Percentiles rank a stretch among this genome's conserved stretches.
Evolutionary conservation across 2,797 vertebrate genomes (phyloP).

Genomic region (Mormyrus hasselquistii): DNA sequence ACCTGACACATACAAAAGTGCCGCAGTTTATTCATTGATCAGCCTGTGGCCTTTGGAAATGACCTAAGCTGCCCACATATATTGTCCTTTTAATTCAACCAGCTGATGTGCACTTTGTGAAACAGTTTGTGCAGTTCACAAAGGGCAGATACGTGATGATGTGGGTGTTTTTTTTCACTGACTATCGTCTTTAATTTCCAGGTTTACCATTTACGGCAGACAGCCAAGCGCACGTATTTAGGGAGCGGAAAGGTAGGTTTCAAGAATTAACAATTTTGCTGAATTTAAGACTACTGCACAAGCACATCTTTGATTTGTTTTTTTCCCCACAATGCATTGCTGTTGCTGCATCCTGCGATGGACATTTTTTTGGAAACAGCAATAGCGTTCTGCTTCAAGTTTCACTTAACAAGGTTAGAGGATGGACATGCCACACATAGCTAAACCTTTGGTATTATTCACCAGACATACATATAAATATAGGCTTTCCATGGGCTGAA

Average conservation of each 20-base stretch:
- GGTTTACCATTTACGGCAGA: background rate
- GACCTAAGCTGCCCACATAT: background rate
- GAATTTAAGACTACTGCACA: background rate
- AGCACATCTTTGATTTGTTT: background rate
- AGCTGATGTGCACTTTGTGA: background rate
- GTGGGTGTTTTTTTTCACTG: background rate
- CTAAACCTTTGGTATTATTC: background rate
- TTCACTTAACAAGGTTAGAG: background rate
- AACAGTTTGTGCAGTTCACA: background rate
- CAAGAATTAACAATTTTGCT: conserved; percentile 1
- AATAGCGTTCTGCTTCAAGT: background rate
- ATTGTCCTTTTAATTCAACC: background rate
- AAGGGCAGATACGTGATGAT: background rate
- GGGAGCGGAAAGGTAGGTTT: conserved; percentile 3
- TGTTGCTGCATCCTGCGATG: background rate
- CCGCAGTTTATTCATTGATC: background rate
- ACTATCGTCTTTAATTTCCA: background rate
- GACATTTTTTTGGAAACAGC: background rate
- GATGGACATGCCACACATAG: background rate
- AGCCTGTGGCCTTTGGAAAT: background rate
- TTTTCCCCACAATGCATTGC: conserved; percentile 1
- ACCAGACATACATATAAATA: background rate
- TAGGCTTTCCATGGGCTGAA: background rate
- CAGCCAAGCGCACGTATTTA: background rate
- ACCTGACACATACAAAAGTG: background rate